Evolutionary conservation across 1,140 invertebrate genomes (phyloP).

Genomic region (Pomacea maculata): DNA sequence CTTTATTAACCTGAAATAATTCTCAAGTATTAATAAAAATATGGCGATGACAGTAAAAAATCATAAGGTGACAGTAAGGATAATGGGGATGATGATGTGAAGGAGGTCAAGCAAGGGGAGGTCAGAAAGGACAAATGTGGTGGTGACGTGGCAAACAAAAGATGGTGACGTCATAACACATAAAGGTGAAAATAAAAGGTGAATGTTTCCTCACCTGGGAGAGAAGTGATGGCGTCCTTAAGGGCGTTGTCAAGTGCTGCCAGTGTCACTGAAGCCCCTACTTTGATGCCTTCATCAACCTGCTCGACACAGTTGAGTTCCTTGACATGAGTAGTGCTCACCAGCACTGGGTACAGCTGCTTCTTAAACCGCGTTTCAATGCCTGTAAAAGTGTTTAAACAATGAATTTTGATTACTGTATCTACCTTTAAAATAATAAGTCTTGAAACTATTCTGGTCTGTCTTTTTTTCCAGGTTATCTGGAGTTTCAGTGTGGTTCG

Average conservation of each 20-base stretch:
- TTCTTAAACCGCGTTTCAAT: slow-evolving; percentile 93
- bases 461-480: neutral
- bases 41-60: no score
- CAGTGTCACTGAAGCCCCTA: slow-evolving; percentile 85
- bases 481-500: neutral
- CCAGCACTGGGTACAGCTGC: slow-evolving; percentile 81
- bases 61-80: no score
- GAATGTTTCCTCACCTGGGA: slow-evolving; percentile 36
- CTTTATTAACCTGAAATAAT: no score
- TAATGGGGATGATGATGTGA: no score
- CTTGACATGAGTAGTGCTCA: slow-evolving; percentile 78
- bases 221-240: slow-evolving; percentile 68
- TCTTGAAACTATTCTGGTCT: neutral
- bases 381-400: slow-evolving; percentile 62
- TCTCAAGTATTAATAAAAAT: no score
- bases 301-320: slow-evolving; percentile 71
- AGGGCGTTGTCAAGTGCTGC: slow-evolving; percentile 76
- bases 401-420: neutral
- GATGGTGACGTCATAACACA: no score
- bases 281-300: slow-evolving; percentile 70
- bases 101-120: no score
- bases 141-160: no score
- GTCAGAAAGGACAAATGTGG: no score
- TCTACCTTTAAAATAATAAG: neutral
- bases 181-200: no score